phyloP scores from a whole-genome alignment of 2,113 vertebrate species.

The Hymenochirus boettgeri region DNA sequence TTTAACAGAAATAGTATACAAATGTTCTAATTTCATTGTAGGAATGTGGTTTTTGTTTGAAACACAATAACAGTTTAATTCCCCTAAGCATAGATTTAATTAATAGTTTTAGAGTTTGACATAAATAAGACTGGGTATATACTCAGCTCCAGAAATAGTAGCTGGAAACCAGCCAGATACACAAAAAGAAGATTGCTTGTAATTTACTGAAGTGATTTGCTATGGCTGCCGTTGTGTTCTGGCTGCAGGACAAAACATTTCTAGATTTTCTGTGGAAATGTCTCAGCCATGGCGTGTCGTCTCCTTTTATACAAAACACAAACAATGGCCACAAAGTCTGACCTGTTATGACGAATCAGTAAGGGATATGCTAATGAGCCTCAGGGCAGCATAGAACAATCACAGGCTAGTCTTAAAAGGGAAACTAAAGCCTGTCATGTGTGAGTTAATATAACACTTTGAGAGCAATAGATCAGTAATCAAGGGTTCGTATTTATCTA shows the following conservation, averaged over 20 bases:
- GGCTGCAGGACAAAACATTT: slow-evolving; percentile 6
- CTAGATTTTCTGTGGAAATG: slow-evolving; percentile 13
- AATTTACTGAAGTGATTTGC: slow-evolving; percentile 33
- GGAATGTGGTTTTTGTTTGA: slow-evolving; percentile 29
- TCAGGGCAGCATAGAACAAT: too few relatives aligned
- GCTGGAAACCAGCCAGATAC: slow-evolving; percentile 22
- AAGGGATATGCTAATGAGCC: too few relatives aligned
- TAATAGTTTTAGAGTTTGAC: slow-evolving; percentile 32
- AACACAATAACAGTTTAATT: slow-evolving; percentile 32
- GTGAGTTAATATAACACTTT: too few relatives aligned
- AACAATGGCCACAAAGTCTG: too few relatives aligned
- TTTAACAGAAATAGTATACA: slow-evolving; percentile 19
- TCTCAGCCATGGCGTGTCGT: neutral
- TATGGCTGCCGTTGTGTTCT: slow-evolving; percentile 31
- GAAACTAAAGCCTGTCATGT: too few relatives aligned
- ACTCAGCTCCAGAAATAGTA: slow-evolving; percentile 26
- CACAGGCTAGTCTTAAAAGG: too few relatives aligned
- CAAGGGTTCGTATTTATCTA: too few relatives aligned
- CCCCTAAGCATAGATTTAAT: slow-evolving; percentile 38
- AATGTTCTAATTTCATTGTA: slow-evolving; percentile 22
- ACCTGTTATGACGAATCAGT: too few relatives aligned
- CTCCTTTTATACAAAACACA: neutral
- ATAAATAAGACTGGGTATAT: slow-evolving; percentile 36
- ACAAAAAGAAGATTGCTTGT: slow-evolving; percentile 23
- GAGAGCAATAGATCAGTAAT: too few relatives aligned